A percentile compares a stretch with the other conserved stretches of the same genome.
Evolutionary conservation across 2,888 invertebrate species (phyloP).

Genomic region (Xestoiulus laeticollis): DNA sequence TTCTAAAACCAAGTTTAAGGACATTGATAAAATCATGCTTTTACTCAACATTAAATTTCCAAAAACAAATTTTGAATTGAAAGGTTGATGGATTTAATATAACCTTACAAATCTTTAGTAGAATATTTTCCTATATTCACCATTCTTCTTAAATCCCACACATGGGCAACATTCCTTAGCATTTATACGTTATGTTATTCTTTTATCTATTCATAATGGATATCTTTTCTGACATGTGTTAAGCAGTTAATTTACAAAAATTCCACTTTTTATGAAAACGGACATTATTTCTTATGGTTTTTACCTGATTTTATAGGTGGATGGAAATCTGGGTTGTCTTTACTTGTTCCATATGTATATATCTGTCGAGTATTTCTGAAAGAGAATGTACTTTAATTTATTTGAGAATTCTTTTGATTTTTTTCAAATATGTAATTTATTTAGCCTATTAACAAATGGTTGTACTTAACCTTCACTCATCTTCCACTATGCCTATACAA

Average conservation of each 20-base stretch:
- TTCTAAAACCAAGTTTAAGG: background rate
- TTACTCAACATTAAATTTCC: no score
- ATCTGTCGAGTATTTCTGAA: background rate
- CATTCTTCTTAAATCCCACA: no score
- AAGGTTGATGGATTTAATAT: no score
- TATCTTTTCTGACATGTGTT: no score
- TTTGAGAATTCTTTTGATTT: background rate
- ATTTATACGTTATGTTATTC: no score
- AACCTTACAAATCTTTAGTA: no score
- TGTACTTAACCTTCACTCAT: background rate
- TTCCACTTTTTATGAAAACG: no score
- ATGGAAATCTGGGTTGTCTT: background rate
- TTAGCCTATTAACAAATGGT: background rate
- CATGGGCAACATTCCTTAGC: no score
- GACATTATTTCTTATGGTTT: background rate
- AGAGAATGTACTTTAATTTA: background rate
- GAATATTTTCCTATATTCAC: no score
- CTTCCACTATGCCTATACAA: background rate
- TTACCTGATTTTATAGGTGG: background rate
- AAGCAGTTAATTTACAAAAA: no score
- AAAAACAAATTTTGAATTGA: no score
- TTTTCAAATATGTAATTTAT: background rate
- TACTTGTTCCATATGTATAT: background rate
- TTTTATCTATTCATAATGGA: no score
- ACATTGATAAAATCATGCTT: background rate